Evolutionary conservation across 2,797 vertebrate genomes (phyloP).

Genomic region (Ammospiza maritima): DNA sequence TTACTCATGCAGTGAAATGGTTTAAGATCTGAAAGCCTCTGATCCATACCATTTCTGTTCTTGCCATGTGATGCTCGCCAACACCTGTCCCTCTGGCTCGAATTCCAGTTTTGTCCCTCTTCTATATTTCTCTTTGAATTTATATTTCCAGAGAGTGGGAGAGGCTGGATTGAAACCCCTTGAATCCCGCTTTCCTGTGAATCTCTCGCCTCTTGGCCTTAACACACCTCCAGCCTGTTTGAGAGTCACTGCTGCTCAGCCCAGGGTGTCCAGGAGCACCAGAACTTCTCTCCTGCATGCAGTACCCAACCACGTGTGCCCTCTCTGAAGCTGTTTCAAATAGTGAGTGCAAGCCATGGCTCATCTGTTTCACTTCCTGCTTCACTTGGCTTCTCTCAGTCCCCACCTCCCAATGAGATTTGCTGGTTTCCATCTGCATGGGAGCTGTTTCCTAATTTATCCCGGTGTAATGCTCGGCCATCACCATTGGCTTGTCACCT

Average conservation of each 20-base stretch:
- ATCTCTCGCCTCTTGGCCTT: not conserved
- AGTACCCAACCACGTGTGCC: not conserved
- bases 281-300: not conserved
- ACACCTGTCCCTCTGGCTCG: fast-evolving
- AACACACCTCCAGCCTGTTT: not conserved
- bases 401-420: not conserved
- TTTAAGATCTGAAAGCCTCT: not conserved
- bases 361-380: not conserved
- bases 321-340: not conserved
- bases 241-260: not conserved
- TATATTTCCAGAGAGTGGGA: not conserved
- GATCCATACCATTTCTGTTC: not conserved
- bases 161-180: not conserved
- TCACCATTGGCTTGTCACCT: not conserved
- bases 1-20: not conserved
- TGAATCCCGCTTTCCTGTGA: not conserved
- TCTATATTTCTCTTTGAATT: not conserved
- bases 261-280: not conserved
- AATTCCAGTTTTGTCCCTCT: not conserved
- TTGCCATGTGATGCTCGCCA: not conserved
- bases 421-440: not conserved
- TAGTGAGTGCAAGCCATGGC: not conserved
- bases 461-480: not conserved
- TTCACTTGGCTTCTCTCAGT: not conserved
- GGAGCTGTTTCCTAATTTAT: not conserved